Evolutionary conservation across 2,113 vertebrate genomes (phyloP).

Genomic region (Paramormyrops kingsleyae): DNA sequence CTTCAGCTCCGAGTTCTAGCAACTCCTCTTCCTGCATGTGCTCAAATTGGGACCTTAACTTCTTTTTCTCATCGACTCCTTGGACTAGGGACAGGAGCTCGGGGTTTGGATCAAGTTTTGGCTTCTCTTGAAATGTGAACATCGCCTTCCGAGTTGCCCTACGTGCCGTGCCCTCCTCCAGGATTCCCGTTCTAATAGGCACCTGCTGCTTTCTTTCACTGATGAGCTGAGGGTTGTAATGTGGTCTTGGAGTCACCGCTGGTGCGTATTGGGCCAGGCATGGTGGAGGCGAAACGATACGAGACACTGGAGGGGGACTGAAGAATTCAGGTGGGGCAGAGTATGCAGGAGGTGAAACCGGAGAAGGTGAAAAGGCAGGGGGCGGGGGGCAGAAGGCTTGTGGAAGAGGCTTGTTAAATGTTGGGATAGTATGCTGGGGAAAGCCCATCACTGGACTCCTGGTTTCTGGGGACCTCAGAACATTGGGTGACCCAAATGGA

Average conservation of each 20-base stretch:
- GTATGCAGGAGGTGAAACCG: constrained; percentile 21
- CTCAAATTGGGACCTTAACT: constrained; percentile 68
- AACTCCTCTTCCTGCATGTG: constrained; percentile 71
- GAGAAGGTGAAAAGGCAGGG: constrained; percentile 47
- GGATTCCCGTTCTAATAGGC: constrained; percentile 73
- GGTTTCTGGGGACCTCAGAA: constrained; percentile 38
- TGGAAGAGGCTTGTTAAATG: constrained; percentile 60
- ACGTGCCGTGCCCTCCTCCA: constrained; percentile 71
- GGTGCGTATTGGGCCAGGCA: constrained; percentile 64
- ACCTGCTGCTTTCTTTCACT: constrained; percentile 34
- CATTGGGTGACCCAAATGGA: constrained; percentile 73
- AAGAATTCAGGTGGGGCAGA: constrained; percentile 53
- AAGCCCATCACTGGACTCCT: constrained; percentile 45
- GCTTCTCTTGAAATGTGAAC: constrained; percentile 97
- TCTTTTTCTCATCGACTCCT: constrained; percentile 75
- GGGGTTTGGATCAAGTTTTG: constrained; percentile 81
- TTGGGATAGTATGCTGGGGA: constrained; percentile 53
- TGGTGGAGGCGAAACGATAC: constrained; percentile 55
- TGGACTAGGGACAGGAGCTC: constrained; percentile 90
- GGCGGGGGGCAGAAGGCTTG: constrained; percentile 37
- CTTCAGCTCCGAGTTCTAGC: constrained; percentile 87
- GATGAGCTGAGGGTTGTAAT: constrained; percentile 45
- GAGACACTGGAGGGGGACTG: constrained; percentile 59
- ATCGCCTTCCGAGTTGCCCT: constrained; percentile 73
- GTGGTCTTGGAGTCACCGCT: constrained; percentile 52